A percentile compares a stretch with the other conserved stretches of the same genome.
These are phyloP conservation scores for Harmothoe impar DNA, from an alignment of 2,888 invertebrate genomes.

Conservation along the genomic window DNA sequence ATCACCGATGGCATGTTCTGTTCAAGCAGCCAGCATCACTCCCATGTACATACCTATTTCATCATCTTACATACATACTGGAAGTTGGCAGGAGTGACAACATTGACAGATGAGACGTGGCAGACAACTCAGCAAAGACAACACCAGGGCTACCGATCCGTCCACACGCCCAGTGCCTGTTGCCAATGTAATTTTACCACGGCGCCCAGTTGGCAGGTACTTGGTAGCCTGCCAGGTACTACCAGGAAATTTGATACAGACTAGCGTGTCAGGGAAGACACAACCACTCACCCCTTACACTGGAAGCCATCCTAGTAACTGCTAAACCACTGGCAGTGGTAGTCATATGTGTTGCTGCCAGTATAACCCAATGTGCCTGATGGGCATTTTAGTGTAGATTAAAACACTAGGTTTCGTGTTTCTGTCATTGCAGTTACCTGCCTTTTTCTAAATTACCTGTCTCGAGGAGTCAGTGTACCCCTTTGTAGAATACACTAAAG, in stretches of 20 bases:
- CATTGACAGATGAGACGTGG: not conserved
- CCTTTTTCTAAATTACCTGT: too few relatives aligned
- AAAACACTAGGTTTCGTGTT: too few relatives aligned
- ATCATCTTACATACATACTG: not conserved
- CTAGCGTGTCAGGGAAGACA: conserved; percentile 1
- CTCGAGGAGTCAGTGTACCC: too few relatives aligned
- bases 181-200: conserved; percentile 42
- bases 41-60: not conserved
- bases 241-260: conserved; percentile 24
- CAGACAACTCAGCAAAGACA: not conserved
- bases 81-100: not conserved
- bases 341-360: too few relatives aligned
- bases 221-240: not conserved
- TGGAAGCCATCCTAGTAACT: too few relatives aligned
- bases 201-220: not conserved
- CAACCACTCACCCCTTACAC: not conserved
- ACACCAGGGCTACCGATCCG: not conserved
- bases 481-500: not conserved
- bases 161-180: not conserved
- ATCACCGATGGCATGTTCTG: too few relatives aligned
- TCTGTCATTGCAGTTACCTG: too few relatives aligned
- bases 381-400: too few relatives aligned
- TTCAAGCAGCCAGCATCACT: too few relatives aligned
- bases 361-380: too few relatives aligned
- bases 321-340: too few relatives aligned